These are phyloP conservation scores for Capromys pilorides DNA, from an alignment of 2,797 vertebrate species.

Conservation along the genomic window DNA sequence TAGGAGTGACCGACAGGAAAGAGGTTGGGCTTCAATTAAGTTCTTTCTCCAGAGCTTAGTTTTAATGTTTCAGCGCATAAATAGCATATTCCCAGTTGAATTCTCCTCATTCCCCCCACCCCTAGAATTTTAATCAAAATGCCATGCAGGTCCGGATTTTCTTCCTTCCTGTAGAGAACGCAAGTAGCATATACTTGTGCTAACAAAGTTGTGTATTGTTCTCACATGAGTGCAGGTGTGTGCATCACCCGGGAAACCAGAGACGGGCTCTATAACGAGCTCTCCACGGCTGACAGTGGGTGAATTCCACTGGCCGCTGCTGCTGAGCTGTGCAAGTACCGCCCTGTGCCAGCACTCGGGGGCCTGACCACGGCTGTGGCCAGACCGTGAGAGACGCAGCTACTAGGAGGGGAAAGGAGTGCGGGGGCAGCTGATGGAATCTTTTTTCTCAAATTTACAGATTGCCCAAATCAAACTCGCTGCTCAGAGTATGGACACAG, in stretches of 20 bases:
- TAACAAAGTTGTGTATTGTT: slow-evolving; percentile 69
- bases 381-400: slow-evolving; percentile 20
- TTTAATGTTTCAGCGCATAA: slow-evolving; percentile 36
- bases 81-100: background rate
- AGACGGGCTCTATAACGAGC: slow-evolving; percentile 58
- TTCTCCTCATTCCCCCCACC: background rate
- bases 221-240: slow-evolving; percentile 71
- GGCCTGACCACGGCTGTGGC: background rate
- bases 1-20: background rate
- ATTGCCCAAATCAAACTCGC: slow-evolving; percentile 69
- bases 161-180: slow-evolving; percentile 72
- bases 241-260: slow-evolving; percentile 78
- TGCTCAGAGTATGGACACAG: slow-evolving; percentile 66
- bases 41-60: background rate
- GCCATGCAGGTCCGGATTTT: slow-evolving; percentile 44
- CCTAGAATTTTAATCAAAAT: slow-evolving; percentile 66
- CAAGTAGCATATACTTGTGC: slow-evolving; percentile 62
- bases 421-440: slow-evolving; percentile 50
- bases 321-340: background rate
- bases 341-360: background rate
- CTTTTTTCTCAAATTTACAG: slow-evolving; percentile 61
- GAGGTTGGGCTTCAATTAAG: slow-evolving; percentile 7
- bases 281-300: slow-evolving; percentile 43
- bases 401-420: background rate
- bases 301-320: slow-evolving; percentile 2